Evolutionary conservation across 2,888 invertebrate species (phyloP).

Genomic region (Zhuqinia jingwanae): DNA sequence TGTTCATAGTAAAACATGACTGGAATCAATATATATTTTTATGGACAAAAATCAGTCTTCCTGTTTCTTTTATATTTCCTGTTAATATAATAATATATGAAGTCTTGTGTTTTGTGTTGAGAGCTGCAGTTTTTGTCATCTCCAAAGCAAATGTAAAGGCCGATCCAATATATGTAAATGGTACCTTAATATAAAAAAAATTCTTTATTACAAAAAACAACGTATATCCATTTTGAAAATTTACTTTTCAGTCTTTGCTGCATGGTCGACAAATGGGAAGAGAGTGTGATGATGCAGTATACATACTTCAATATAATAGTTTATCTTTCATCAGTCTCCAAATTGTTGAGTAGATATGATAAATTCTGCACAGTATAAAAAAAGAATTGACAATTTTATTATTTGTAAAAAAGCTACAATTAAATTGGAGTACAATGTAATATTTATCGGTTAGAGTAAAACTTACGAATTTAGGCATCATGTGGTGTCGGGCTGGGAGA

Average conservation of each 20-base stretch:
- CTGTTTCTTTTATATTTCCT: slow-evolving; percentile 20
- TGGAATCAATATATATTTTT: slow-evolving; percentile 41
- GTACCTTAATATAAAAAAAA: background rate
- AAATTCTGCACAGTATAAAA: no score
- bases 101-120: slow-evolving; percentile 33
- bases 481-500: slow-evolving; percentile 66
- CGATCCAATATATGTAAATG: background rate
- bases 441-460: no score
- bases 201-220: background rate
- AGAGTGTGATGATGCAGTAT: background rate
- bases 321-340: slow-evolving; percentile 13
- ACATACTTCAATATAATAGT: slow-evolving; percentile 17
- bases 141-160: background rate
- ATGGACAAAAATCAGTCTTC: slow-evolving; percentile 58
- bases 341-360: slow-evolving; percentile 13
- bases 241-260: no score
- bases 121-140: slow-evolving; percentile 26
- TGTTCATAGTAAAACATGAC: slow-evolving; percentile 48
- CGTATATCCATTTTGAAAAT: no score
- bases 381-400: no score
- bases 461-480: slow-evolving; percentile 45
- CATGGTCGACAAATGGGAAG: no score
- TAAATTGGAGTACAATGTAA: no score
- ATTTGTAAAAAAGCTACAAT: no score
- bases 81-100: slow-evolving; percentile 5